Evolutionary conservation across 2,113 vertebrate genomes (phyloP), one percentile per base, ranked within the genome.

Genomic region (Naja naja): DNA sequence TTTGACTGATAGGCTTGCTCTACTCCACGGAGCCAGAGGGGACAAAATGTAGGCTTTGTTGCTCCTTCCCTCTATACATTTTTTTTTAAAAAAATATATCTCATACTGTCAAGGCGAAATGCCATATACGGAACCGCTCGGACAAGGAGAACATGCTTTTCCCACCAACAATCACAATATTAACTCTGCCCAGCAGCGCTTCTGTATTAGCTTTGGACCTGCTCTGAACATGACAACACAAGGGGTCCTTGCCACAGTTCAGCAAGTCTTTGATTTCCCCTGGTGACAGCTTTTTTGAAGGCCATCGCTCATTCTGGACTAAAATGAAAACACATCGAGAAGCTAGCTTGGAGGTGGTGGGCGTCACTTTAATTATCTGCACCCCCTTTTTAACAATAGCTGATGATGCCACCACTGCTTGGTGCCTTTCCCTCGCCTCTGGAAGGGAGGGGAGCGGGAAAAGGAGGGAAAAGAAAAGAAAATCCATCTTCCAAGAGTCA

Each of bases 221-320:
- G 89, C 90, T 94, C 14, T 4, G 92, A 97, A 96, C 85, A 88
- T 52, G 93, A 96, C 95, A 95, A 94, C 55, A 47, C 74, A 89
- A 49, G 86, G 92, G 94, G 96, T 93, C 89, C 14, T 4, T 4
- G 94, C 94, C 53, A 91, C 85, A 96, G 96, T 95, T 97, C 95
- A 93, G 90, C 90, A 96, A 86, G 92, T 89, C 95, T 93, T 93
- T 97, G 97, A 98, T 97, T 98, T 97, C 97, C 96, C 74, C 97
- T 93, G 86, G 93, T 49, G 97, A 96, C 95, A 95, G 92, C 8
- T 16, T 88, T 92, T 95, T 94, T 94, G 94, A 96, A 96, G 94
- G 97, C 93, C 91, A 96, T 97, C 96, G 96, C 56, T 97, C 96
- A 96, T 91, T 96, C 90, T 87, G 92, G 53, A 92, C 93, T 60